Evolutionary conservation across 2,113 vertebrate species (phyloP), one percentile per base, ranked within the genome.

Genomic region (Oenanthe melanoleuca): DNA sequence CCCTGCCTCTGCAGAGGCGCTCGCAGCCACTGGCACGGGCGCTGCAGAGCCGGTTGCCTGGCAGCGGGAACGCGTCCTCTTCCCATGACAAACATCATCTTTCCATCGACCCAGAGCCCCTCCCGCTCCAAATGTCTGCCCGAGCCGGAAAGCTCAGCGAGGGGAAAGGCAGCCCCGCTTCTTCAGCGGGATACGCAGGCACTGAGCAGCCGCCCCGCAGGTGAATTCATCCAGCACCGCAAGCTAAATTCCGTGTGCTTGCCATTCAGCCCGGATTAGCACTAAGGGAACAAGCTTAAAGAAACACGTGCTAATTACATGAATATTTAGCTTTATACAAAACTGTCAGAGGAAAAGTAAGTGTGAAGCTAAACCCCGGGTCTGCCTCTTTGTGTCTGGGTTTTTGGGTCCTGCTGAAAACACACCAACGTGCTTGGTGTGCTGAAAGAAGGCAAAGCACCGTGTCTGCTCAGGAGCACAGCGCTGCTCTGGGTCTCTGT

Each of bases 1-100:
- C 34, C 67, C 95, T 92, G 95, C 96, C 96, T 95, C 96, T 96
- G 96, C 96, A 95, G 96, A 97, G 96, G 94, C 40, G 94, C 5
- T 83, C 7, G 75, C 91, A 96, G 96, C 95, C 96, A 86, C 26
- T 86, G 94, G 95, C 94, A 88, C 86, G 3, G 89, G 88, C 12
- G 44, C 96, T 94, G 96, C 95, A 20, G 96, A 74, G 83, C 86
- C 12, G 86, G 96, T 96, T 97, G 96, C 96, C 95, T 92, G 96
- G 96, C 96, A 97, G 96, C 96, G 11, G 45, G 9, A 75, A 18
- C 42, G 88, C 88, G 45, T 95, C 96, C 92, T 93, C 86, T 49
- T 93, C 82, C 94, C 90, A 15, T 11, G 94, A 77, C 92, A 69
- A 82, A 33, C 88, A 90, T 19, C 90, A 10, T 52, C 26, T 52